Conservation (phyloP, 53 echinoderm and acorn worm species). For the Patiria pectinifera region DNA sequence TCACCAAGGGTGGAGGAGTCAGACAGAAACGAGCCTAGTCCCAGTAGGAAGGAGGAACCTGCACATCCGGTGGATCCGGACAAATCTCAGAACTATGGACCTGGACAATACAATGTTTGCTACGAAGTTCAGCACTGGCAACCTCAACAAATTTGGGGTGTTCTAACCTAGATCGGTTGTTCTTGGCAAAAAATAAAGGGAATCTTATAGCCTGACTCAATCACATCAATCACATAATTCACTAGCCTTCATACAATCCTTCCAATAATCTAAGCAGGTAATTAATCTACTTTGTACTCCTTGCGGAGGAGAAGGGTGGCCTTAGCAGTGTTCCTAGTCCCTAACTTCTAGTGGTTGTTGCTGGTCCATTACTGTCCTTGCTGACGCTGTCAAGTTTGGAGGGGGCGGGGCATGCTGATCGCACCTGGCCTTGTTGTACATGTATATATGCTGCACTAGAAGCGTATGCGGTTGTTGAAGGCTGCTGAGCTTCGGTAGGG, state of each 20-base stretch:
- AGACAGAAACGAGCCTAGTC: conserved; percentile 1
- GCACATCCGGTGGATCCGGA: neutral
- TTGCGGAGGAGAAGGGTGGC: neutral
- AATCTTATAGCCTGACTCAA: conserved; percentile 47
- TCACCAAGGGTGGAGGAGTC: too few relatives aligned
- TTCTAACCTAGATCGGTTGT: conserved; percentile 56
- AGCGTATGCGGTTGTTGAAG: neutral
- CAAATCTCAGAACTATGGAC: conserved; percentile 3
- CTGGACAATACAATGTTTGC: conserved; percentile 26
- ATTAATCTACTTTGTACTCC: conserved; percentile 43
- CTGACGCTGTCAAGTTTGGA: neutral
- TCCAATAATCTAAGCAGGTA: conserved; percentile 30
- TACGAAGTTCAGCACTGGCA: conserved; percentile 54
- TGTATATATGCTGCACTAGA: conserved; percentile 30
- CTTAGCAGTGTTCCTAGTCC: neutral
- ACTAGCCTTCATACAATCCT: conserved; percentile 39
- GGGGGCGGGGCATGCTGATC: conserved; percentile 20
- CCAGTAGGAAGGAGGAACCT: neutral
- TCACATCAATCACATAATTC: conserved; percentile 24
- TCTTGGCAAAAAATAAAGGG: conserved; percentile 53
- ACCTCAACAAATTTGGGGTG: conserved; percentile 54
- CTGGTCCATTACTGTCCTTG: neutral
- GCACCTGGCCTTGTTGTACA: conserved; percentile 9
- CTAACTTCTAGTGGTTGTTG: neutral
- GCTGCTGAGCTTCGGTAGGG: neutral